These are phyloP conservation scores for Drosophila neocordata DNA, from an alignment of 1,140 invertebrate species.

Conservation along the genomic window DNA sequence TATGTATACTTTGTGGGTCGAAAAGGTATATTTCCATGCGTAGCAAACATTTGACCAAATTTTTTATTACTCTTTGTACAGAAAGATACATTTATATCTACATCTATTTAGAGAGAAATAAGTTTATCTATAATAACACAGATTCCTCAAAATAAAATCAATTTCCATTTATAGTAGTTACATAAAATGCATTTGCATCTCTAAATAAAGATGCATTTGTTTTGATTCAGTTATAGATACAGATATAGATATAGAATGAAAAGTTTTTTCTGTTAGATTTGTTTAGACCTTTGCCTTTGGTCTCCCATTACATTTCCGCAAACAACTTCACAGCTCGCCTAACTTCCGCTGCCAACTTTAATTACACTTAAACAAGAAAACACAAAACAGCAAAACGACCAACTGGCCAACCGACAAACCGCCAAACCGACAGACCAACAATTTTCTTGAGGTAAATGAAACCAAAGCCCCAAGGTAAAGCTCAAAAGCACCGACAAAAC, in stretches of 20 bases:
- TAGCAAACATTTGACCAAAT: too few species aligned
- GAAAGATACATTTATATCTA: too few species aligned
- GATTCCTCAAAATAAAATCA: too few species aligned
- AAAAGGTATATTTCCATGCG: too few species aligned
- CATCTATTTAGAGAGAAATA: too few species aligned
- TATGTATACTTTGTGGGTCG: too few species aligned
- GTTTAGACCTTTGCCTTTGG: conserved; percentile 47
- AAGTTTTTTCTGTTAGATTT: conserved; percentile 1
- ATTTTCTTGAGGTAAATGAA: conserved; percentile 74
- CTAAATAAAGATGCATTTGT: too few species aligned
- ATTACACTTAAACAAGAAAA: conserved; percentile 52
- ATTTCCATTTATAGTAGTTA: too few species aligned
- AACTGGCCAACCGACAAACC: conserved; percentile 8
- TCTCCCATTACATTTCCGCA: conserved; percentile 69
- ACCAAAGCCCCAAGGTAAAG: conserved; percentile 68
- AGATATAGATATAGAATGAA: conserved; percentile 3
- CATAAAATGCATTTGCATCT: too few species aligned
- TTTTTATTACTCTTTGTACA: too few species aligned
- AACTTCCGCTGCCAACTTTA: conserved; percentile 75
- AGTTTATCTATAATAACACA: too few species aligned
- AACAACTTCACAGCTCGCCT: conserved; percentile 69
- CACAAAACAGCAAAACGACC: conserved; percentile 10
- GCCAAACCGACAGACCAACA: conserved; percentile 39
- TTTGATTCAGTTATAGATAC: not conserved
- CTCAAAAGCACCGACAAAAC: conserved; percentile 49